Evolutionary conservation across 1,140 invertebrate genomes (phyloP), one percentile per base, ranked within the genome.

Genomic region (Platyscapa corneri): DNA sequence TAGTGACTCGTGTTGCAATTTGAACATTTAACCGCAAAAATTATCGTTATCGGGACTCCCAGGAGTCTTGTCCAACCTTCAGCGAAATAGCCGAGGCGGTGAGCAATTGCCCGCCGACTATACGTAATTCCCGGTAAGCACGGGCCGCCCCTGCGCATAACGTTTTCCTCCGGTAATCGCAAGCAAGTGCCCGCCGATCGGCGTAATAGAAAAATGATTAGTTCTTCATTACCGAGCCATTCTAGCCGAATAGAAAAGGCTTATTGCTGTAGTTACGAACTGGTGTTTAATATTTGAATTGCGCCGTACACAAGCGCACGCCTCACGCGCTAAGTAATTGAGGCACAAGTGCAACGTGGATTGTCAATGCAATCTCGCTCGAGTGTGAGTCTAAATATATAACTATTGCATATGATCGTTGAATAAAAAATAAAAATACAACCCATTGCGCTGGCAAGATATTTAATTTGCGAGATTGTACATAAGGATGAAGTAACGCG

Each of bases 11-110:
- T 90, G 89, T 88, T 90, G 89, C 86, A 92, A 92, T 92, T 91
- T 92, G 85, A 89, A 87, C 89, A 89, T 89, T 92, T 91, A 91
- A 91, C 89, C 88, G 86, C 90, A 91, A 90, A 92, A 91, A 90
- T 91, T 89, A 92, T 92, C 90, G 89, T 90, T 91, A 92, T 91
- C 89, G 86, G 83, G 86, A 85, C 86, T 39, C n/a, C n/a, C 39
- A 0, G 23, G 79, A 76, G 76, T 86, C 82, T 70, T 65, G 84
- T 80, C 79, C 89, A 86, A 87, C 88, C 87, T 74, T 75, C 64
- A 14, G 83, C 83, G 87, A 90, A 90, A 90, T 89, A 88, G 65
- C 74, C 80, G 39, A 64, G 42, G 87, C 88, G 65, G 74, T 85
- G 70, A 77, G 86, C 87, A 88, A 89, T 91, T 89, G 90, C 89